Percentiles rank a stretch among this genome's conserved stretches.
Evolutionary conservation across 2,888 invertebrate species (phyloP).

Genomic region (Taphrorychus bicolor): DNA sequence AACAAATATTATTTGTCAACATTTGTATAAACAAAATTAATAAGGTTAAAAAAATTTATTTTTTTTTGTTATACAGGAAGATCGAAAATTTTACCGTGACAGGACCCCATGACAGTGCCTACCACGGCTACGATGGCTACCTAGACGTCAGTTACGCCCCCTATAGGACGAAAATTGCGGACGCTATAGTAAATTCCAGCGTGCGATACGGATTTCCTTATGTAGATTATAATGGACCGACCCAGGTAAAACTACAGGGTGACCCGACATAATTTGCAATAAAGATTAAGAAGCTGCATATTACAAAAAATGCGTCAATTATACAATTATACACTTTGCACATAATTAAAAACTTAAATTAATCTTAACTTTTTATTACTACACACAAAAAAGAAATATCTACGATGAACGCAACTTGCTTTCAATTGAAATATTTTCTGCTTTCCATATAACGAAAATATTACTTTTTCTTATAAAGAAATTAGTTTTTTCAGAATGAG

Average conservation of each 20-base stretch:
- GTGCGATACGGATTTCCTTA: constrained; percentile 68
- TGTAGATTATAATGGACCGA: constrained; percentile 72
- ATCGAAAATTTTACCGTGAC: constrained; percentile 84
- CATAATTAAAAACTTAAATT: too few relatives aligned
- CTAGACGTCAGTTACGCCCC: constrained; percentile 66
- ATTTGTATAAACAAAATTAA: too few relatives aligned
- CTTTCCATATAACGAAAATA: too few relatives aligned
- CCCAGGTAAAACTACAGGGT: constrained; percentile 58
- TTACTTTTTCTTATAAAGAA: too few relatives aligned
- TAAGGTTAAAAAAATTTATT: not conserved
- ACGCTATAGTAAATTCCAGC: constrained; percentile 70
- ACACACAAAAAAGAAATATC: too few relatives aligned
- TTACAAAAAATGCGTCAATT: not conserved
- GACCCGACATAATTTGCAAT: too few relatives aligned
- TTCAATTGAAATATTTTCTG: too few relatives aligned
- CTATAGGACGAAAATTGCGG: constrained; percentile 66
- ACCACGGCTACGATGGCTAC: constrained; percentile 65
- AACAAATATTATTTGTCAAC: too few relatives aligned
- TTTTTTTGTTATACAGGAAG: constrained; percentile 59
- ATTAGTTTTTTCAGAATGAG: too few relatives aligned
- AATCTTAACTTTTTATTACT: too few relatives aligned
- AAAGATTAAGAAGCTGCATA: too few relatives aligned
- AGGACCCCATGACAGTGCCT: constrained; percentile 65
- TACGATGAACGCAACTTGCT: too few relatives aligned
- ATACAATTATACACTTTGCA: not conserved